Conservation (phyloP, 2,113 vertebrate genomes). For the Tragelaphus imberbis region DNA sequence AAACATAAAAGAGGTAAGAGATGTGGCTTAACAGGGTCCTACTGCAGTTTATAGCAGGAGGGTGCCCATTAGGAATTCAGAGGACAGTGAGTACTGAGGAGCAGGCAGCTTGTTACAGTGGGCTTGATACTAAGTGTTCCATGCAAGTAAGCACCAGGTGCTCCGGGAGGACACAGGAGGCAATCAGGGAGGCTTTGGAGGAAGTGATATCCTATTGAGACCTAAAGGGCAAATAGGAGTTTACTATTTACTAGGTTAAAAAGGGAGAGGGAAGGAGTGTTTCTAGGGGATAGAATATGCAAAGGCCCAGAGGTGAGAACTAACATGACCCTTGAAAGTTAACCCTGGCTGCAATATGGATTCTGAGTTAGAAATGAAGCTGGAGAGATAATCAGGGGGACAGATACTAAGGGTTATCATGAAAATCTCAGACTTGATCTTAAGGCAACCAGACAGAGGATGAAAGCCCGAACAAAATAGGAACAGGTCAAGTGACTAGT, state of each 20-base stretch:
- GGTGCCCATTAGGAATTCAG: not conserved
- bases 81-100: not conserved
- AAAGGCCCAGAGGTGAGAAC: not conserved
- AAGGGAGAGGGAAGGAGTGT: not conserved
- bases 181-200: not conserved
- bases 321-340: not conserved
- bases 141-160: not conserved
- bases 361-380: not conserved
- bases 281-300: not conserved
- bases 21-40: not conserved
- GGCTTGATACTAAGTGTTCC: not conserved
- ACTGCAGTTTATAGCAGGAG: not conserved
- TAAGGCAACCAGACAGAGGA: not conserved
- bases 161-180: not conserved
- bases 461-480: not conserved
- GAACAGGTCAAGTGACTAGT: not conserved
- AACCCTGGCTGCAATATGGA: not conserved
- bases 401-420: not conserved
- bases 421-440: not conserved
- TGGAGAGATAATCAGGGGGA: not conserved
- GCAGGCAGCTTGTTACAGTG: not conserved
- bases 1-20: not conserved
- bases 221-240: not conserved
- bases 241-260: not conserved
- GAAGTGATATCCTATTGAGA: not conserved